A percentile compares a stretch with the other conserved stretches of the same genome.
Conservation (phyloP, 2,797 vertebrate species). For the Ispidina picta region DNA sequence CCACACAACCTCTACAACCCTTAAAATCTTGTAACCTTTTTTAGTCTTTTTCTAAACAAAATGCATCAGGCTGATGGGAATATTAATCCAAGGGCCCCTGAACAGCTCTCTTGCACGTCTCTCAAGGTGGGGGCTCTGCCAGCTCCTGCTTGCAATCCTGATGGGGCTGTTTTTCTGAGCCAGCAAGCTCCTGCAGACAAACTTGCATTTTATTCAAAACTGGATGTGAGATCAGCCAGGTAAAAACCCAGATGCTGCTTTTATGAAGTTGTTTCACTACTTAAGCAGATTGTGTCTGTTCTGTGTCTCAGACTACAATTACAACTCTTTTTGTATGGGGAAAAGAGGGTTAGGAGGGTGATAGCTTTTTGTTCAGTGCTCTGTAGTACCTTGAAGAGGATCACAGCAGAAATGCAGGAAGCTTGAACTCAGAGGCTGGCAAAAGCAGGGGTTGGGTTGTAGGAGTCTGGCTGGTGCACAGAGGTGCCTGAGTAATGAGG, state of each 20-base stretch:
- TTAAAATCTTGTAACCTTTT: neutral
- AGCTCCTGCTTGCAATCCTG: neutral
- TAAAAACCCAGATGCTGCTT: neutral
- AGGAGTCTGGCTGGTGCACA: neutral
- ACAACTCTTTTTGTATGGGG: neutral
- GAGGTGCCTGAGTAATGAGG: neutral
- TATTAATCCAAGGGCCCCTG: neutral
- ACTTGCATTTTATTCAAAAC: slow-evolving; percentile 56
- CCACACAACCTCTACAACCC: neutral
- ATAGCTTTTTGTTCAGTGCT: neutral
- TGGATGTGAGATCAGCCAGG: neutral
- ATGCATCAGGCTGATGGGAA: neutral
- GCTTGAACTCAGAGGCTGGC: neutral
- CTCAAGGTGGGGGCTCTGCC: neutral
- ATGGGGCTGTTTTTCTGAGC: neutral
- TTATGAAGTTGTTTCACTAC: neutral
- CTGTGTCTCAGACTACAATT: neutral
- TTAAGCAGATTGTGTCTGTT: neutral
- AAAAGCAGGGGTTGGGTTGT: neutral
- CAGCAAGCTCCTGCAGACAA: neutral
- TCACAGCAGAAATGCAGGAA: neutral
- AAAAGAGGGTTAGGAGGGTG: neutral
- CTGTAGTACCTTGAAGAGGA: neutral
- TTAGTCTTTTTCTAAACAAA: neutral
- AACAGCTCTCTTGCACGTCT: neutral